Evolutionary conservation across 2,113 vertebrate species (phyloP), one percentile per base, ranked within the genome.

Genomic region (Elephas maximus): DNA sequence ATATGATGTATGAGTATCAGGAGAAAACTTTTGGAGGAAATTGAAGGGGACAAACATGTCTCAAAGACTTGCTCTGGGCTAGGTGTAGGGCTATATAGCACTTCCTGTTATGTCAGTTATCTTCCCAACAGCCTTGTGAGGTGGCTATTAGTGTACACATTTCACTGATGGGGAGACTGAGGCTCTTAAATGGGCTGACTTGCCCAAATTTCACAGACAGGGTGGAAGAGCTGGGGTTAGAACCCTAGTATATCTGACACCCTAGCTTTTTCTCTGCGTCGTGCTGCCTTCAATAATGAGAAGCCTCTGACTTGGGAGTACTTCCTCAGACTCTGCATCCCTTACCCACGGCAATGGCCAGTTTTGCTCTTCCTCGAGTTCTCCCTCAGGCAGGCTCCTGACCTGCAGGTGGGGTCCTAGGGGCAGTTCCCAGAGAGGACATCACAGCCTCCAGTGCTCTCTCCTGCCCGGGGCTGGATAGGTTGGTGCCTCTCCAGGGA

Each of bases 271-370:
- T 37, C 53, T 67, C 37, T 76, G 15, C 23, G 33, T 48, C 0
- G 0, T 57, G 28, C 41, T 60, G 10, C 28, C 15, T 33, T 48
- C 53, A 65, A 0, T 67, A 63, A n/a, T 2, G 28, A 97, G 73
- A 89, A 85, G 23, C 3, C 8, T 45, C 26, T 21, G 20, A 4
- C 6, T 5, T 15, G 21, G 8, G 78, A 80, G 24, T 28, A 5
- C 33, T 88, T 88, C n/a, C 44, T 78, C 76, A 37, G 28, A 51
- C 3, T 41, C 41, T 12, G 0, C 5, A 33, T 45, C 24, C 44
- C 33, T 85, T 2, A 0, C 5, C 23, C 0, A 3, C 28, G 76
- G 23, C 30, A 1, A 1, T 0, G 1, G 3, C 48, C 48, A 33
- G 28, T 30, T 79, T 51, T 30, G 15, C 1, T 87, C 14, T 71